Evolutionary conservation across 2,113 vertebrate genomes (phyloP).

Genomic region (Caranx ignobilis): DNA sequence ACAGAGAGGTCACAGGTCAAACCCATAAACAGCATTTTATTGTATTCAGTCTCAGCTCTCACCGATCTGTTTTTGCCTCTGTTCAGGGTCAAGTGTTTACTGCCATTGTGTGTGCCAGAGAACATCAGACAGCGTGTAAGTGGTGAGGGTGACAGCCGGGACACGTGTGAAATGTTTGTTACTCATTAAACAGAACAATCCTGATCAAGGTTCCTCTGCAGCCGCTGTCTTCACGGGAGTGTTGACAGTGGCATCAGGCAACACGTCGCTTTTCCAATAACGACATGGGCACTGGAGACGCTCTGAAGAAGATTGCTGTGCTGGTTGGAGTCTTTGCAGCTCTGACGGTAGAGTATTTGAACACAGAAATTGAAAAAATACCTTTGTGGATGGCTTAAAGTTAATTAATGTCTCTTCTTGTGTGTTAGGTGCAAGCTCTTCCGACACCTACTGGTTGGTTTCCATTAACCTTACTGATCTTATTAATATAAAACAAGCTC

Average conservation of each 20-base stretch:
- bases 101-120: not conserved
- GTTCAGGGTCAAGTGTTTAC: constrained; percentile 8
- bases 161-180: constrained; percentile 38
- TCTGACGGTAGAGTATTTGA: constrained; percentile 60
- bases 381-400: not conserved
- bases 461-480: not conserved
- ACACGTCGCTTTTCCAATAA: not conserved
- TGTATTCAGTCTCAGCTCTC: not conserved
- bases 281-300: constrained; percentile 56
- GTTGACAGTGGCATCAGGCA: constrained; percentile 16
- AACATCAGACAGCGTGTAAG: not conserved
- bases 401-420: constrained; percentile 1
- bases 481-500: not conserved
- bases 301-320: constrained; percentile 20
- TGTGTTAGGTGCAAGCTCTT: constrained; percentile 67
- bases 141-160: not conserved
- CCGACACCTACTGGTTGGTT: constrained; percentile 64
- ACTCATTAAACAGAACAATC: constrained; percentile 48
- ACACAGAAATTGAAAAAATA: not conserved
- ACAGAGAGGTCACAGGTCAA: not conserved
- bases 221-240: constrained; percentile 33
- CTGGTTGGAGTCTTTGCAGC: constrained; percentile 59
- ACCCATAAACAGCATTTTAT: constrained; percentile 10
- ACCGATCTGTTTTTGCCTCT: not conserved
- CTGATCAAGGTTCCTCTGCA: constrained; percentile 73